Conservation (phyloP, 2,888 invertebrate genomes). For the Melolontha melolontha region DNA sequence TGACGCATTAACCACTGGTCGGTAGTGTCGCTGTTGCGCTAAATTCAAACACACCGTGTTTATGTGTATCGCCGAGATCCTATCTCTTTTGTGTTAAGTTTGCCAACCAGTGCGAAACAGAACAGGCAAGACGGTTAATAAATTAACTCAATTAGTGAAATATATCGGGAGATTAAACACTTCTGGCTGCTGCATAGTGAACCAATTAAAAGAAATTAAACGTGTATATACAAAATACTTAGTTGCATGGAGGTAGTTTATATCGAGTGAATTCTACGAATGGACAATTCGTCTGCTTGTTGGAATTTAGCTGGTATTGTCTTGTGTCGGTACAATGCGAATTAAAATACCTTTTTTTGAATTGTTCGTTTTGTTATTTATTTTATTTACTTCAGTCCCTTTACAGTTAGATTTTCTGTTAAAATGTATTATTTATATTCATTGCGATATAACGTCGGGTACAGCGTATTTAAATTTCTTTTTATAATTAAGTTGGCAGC, state of each 20-base stretch:
- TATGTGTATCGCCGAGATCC: constrained; percentile 24
- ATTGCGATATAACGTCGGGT: too few relatives aligned
- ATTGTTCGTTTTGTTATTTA: too few relatives aligned
- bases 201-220: constrained; percentile 30
- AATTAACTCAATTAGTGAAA: constrained; percentile 44
- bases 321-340: neutral
- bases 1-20: constrained; percentile 31
- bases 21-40: constrained; percentile 21
- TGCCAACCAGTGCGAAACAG: constrained; percentile 35
- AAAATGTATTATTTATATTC: too few relatives aligned
- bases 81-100: constrained; percentile 28
- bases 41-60: constrained; percentile 26
- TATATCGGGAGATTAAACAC: constrained; percentile 40
- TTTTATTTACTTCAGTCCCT: too few relatives aligned
- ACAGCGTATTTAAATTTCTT: too few relatives aligned
- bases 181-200: constrained; percentile 24
- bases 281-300: neutral
- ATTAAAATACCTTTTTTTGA: too few relatives aligned
- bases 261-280: constrained; percentile 1
- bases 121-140: constrained; percentile 26
- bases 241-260: constrained; percentile 8
- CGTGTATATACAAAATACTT: constrained; percentile 7
- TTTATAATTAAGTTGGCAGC: too few relatives aligned
- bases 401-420: too few relatives aligned
- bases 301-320: neutral